Base-by-base conservation (phyloP, 2,888 invertebrate species). In the Toxonevra muliebris region DNA sequence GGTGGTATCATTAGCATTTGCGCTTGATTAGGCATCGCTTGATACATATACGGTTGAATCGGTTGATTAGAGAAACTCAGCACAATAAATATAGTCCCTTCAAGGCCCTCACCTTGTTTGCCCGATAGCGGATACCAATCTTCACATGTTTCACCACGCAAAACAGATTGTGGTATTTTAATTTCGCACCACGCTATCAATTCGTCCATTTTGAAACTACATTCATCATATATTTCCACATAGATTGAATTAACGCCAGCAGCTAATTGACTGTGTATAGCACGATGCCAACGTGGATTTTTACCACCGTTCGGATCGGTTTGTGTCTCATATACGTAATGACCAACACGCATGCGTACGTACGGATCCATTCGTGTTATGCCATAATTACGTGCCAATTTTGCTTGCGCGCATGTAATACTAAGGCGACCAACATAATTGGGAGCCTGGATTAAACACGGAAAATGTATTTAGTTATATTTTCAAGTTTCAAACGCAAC, bases 281-380 rank as follows among this genome's bases (percentile, higher is more conserved):
- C 93, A 87, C 97, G 96, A 86, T 97, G 96, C 98, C 98, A 98
- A 71, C 93, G 88, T 4, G 98, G 98, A 79, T 92, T 95, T 85
- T 96, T 97, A 30, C 96, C 96, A 43, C 97, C 98, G 86, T 95
- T 97, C 70, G 93, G 90, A 82, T 94, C 95, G 1, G 97, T 97
- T 78, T 95, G 96, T 0, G 97, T 98, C 87, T 98, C 98, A 85
- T 96, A 97, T 68, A 97, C 93, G 77, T 93, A 92, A 85, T 97
- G 97, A 0, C 97, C 98, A 30, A 98, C 92, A 73, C 97, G 89
- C 66, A 98, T 86, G 67, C 98, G 89, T 43, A 95, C 96, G 83
- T 98, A 98, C 0, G 97, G 97, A 86, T 98, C 97, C 97, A 97
- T 98, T 68, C 95, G 89, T 1, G 95, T 93, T 80, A 97, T 88